Conservation (phyloP, 2,113 vertebrate genomes). For the Shinisaurus crocodilurus region DNA sequence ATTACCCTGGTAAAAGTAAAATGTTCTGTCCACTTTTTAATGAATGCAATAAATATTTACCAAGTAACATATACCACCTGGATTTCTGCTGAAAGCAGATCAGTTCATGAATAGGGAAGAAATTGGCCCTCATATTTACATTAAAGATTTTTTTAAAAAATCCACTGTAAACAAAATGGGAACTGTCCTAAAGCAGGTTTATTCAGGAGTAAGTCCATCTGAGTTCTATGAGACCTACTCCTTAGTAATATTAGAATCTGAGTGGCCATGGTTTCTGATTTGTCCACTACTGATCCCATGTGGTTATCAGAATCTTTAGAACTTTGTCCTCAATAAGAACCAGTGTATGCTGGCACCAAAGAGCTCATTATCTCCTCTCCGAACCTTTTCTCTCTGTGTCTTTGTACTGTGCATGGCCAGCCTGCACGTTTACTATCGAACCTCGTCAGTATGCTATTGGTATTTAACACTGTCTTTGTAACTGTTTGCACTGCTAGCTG, state of each 20-base stretch:
- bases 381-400: constrained; percentile 37
- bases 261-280: not conserved
- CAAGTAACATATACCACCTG: constrained; percentile 51
- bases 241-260: not conserved
- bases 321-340: not conserved
- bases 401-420: constrained; percentile 72
- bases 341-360: constrained; percentile 9
- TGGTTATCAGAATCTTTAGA: not conserved
- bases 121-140: constrained; percentile 10
- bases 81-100: constrained; percentile 58
- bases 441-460: constrained; percentile 49
- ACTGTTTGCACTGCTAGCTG: constrained; percentile 89
- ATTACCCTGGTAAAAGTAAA: constrained; percentile 29
- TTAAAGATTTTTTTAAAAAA: constrained; percentile 43
- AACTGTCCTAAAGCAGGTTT: not conserved
- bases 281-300: not conserved
- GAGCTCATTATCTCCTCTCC: constrained; percentile 62
- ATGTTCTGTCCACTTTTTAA: constrained; percentile 58
- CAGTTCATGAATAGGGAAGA: constrained; percentile 44
- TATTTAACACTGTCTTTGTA: constrained; percentile 82
- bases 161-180: not conserved
- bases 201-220: not conserved
- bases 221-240: not conserved
- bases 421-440: constrained; percentile 51
- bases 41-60: constrained; percentile 17